A percentile compares a stretch with the other conserved stretches of the same genome.
Evolutionary conservation across 2,797 vertebrate species (phyloP).

Genomic region (Sardinella longiceps): DNA sequence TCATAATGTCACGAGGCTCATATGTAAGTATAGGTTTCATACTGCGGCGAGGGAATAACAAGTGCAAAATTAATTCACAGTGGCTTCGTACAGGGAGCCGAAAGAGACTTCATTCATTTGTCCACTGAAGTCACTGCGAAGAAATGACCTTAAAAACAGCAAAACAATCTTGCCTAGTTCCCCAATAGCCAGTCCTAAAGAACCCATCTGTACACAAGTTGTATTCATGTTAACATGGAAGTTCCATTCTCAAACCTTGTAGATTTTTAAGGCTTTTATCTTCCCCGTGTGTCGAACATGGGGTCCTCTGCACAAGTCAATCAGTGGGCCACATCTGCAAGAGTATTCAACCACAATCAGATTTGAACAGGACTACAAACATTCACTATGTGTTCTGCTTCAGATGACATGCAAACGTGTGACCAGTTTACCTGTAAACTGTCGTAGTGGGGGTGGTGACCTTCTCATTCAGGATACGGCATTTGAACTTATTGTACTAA

Average conservation of each 20-base stretch:
- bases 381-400: not conserved
- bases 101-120: too few relatives aligned
- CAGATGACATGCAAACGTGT: not conserved
- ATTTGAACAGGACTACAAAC: not conserved
- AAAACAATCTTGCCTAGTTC: too few relatives aligned
- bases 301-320: conserved; percentile 93
- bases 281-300: conserved; percentile 95
- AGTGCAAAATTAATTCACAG: too few relatives aligned
- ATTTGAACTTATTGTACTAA: conserved; percentile 96
- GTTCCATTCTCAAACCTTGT: conserved; percentile 78
- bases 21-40: too few relatives aligned
- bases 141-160: too few relatives aligned
- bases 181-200: too few relatives aligned
- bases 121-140: too few relatives aligned
- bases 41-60: too few relatives aligned
- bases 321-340: conserved; percentile 86
- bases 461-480: conserved; percentile 93
- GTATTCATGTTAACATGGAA: not conserved
- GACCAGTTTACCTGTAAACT: conserved; percentile 84
- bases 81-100: too few relatives aligned
- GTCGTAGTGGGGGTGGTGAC: conserved; percentile 89
- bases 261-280: conserved; percentile 90
- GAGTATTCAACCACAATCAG: not conserved
- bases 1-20: too few relatives aligned
- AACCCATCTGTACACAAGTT: not conserved